Evolutionary conservation across 2,113 vertebrate genomes (phyloP).

Genomic region (Sinocyclocheilus anophthalmus): DNA sequence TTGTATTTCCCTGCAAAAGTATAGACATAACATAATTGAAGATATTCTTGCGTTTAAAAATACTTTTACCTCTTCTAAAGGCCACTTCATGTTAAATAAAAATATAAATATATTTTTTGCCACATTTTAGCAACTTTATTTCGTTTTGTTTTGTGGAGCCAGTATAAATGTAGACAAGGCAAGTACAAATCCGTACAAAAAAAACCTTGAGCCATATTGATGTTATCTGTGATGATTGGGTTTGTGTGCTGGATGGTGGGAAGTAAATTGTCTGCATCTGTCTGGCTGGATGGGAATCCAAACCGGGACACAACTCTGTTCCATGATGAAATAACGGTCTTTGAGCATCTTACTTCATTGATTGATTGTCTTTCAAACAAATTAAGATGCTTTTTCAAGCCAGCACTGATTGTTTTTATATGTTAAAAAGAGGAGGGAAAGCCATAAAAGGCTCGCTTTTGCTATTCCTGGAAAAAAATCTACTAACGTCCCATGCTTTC

Average conservation of each 20-base stretch:
- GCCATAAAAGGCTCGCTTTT: background rate
- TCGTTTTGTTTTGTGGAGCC: too few species aligned
- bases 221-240: background rate
- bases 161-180: background rate
- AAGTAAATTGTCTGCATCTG: constrained; percentile 12
- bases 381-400: background rate
- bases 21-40: background rate
- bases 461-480: background rate
- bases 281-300: background rate
- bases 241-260: background rate
- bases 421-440: background rate
- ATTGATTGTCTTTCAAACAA: background rate
- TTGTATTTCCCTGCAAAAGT: background rate
- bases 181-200: background rate
- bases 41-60: background rate
- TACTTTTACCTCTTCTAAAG: background rate
- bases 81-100: too few species aligned
- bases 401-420: background rate
- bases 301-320: background rate
- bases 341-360: background rate
- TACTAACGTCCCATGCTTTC: background rate
- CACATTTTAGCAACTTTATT: too few species aligned
- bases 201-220: background rate
- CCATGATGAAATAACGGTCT: background rate
- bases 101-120: too few species aligned